These are phyloP conservation scores for Nymphicus hollandicus DNA, from an alignment of 2,113 vertebrate species.

Conservation along the genomic window DNA sequence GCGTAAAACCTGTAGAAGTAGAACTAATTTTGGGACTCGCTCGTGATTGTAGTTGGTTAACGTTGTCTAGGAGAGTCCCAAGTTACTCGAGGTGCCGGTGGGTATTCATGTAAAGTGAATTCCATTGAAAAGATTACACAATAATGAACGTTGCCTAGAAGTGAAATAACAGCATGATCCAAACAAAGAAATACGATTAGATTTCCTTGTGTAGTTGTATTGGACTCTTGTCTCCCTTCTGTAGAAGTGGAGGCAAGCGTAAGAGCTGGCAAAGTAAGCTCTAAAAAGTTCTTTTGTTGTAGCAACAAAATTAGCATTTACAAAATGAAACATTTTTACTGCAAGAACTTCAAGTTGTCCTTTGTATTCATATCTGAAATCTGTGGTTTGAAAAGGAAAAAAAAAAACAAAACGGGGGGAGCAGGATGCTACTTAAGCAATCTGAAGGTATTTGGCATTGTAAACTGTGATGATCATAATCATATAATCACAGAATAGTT, in stretches of 20 bases:
- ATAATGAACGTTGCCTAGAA: not conserved
- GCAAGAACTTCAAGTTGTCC: not conserved
- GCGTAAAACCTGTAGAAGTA: not conserved
- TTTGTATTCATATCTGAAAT: not conserved
- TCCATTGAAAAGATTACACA: not conserved
- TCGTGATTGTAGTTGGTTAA: not conserved
- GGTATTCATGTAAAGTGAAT: not conserved
- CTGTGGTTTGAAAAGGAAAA: not conserved
- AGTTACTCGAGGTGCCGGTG: not conserved
- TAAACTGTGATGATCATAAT: not conserved
- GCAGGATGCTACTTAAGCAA: fast-evolving
- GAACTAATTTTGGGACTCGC: not conserved
- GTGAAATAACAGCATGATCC: not conserved
- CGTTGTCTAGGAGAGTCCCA: not conserved
- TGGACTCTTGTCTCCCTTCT: not conserved
- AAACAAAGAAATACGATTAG: not conserved
- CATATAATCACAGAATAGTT: too few species aligned
- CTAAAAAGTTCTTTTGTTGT: not conserved
- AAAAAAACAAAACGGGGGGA: too few species aligned
- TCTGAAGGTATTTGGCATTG: not conserved
- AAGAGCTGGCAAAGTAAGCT: not conserved
- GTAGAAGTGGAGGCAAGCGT: not conserved
- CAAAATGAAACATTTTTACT: not conserved
- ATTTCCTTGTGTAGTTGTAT: not conserved
- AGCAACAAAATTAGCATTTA: not conserved